These are phyloP conservation scores for Channa striata DNA, from an alignment of 2,797 vertebrate species.

Conservation along the genomic window DNA sequence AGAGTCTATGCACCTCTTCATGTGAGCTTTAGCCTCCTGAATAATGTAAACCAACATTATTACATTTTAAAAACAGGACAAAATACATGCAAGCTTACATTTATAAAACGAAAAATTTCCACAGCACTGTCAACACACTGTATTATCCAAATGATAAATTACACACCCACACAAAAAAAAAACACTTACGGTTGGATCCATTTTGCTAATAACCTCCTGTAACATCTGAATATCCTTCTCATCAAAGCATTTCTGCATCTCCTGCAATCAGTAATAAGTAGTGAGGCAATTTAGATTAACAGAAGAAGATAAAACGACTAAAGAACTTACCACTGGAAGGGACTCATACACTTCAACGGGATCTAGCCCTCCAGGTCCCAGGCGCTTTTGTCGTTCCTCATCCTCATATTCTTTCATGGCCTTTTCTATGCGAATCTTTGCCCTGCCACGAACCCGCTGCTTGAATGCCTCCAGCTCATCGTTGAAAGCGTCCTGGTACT, in stretches of 20 bases:
- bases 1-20: slow-evolving; percentile 94
- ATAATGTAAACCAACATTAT: slow-evolving; percentile 4
- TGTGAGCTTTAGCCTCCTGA: slow-evolving; percentile 90
- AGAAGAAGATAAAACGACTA: not conserved
- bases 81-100: not conserved
- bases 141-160: not conserved
- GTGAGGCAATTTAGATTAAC: slow-evolving; percentile 15
- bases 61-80: not conserved
- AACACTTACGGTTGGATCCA: slow-evolving; percentile 91
- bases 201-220: slow-evolving; percentile 92
- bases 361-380: slow-evolving; percentile 93
- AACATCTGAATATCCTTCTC: slow-evolving; percentile 94
- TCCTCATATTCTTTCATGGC: slow-evolving; percentile 94
- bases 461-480: slow-evolving; percentile 95
- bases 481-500: slow-evolving; percentile 96
- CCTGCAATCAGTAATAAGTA: slow-evolving; percentile 75
- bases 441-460: slow-evolving; percentile 89
- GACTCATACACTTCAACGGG: slow-evolving; percentile 93
- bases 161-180: not conserved
- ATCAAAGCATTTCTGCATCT: slow-evolving; percentile 96
- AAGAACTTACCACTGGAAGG: slow-evolving; percentile 84
- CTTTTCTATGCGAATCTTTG: slow-evolving; percentile 93
- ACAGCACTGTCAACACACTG: not conserved
- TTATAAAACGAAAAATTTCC: not conserved
- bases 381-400: slow-evolving; percentile 90